Conservation (phyloP, 1,140 invertebrate genomes). For the Sycophila sp. region DNA sequence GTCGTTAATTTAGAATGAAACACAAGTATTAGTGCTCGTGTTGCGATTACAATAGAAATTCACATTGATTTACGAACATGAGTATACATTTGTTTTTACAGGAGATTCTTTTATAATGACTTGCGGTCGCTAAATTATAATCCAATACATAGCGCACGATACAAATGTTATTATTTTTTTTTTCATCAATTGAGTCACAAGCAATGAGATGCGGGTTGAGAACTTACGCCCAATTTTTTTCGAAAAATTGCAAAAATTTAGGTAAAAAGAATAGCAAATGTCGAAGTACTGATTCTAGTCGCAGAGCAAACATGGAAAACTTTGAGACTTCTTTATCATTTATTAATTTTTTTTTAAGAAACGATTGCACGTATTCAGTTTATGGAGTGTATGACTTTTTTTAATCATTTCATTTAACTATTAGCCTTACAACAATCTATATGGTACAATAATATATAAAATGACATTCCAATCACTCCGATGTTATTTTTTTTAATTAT, state of each 20-base stretch:
- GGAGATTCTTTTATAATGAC: too few relatives aligned
- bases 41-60: background rate
- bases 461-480: conserved; percentile 40
- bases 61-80: background rate
- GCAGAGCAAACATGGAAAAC: conserved; percentile 26
- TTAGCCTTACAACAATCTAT: conserved; percentile 42
- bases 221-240: too few relatives aligned
- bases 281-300: conserved; percentile 14
- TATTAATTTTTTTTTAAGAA: conserved; percentile 37
- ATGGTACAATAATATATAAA: conserved; percentile 45
- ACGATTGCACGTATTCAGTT: conserved; percentile 32
- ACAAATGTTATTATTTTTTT: background rate
- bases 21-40: background rate
- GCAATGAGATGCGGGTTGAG: too few relatives aligned
- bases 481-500: conserved; percentile 19
- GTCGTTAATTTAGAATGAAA: conserved; percentile 13
- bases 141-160: background rate
- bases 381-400: conserved; percentile 13
- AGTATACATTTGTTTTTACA: background rate
- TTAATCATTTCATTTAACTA: conserved; percentile 23
- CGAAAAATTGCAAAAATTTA: too few relatives aligned
- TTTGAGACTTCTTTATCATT: conserved; percentile 20
- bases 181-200: too few relatives aligned
- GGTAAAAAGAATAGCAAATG: conserved; percentile 26
- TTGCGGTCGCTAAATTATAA: background rate